Base-by-base conservation (phyloP, 2,797 vertebrate species). In the Arnoldichthys spilopterus region DNA sequence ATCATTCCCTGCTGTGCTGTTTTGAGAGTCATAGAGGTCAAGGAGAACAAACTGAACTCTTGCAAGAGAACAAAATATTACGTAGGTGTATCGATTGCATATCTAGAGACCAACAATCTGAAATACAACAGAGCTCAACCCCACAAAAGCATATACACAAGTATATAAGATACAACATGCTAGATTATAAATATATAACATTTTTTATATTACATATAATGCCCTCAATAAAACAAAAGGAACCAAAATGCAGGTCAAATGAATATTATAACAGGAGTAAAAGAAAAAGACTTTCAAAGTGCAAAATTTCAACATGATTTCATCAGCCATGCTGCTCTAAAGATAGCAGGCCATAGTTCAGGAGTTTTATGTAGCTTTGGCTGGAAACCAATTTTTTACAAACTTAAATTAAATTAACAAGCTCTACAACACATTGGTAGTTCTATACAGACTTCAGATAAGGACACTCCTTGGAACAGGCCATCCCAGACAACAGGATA, bases 1-100 rank as follows among this genome's bases (percentile, higher is more conserved):
- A 51, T 49, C 47, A 70, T 1, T 16, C 49, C 16, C 24, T 34
- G 16, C 8, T 2, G 13, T 26, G 8, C 18, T 30, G 34, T 28
- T 77, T 13, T 32, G 51, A 58, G n/a, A 72, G 62, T 79, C 61
- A 77, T 20, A 15, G 3, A 58, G 77, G 77, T 85, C 83, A 83
- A 67, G 85, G 77, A 76, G 49, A 85, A 69, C 74, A 84, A 86
- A 86, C 80, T 72, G 26, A 76, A 71, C 40, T 22, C 26, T 56
- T 74, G 68, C 74, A 80, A 78, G 83, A 81, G 26, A 34, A 64
- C 24, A 63, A 34, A 70, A 62, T 18, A 26, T 85, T 72, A 86
- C 83, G 79, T 30, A 71, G 56, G 71, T 54, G 16, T 49, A 86
- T 84, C 51, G 75, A 84, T 76, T 8, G 5, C 22, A 43, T 2